Evolutionary conservation across 2,888 invertebrate species (phyloP).

Genomic region (Frankliniella intonsa): DNA sequence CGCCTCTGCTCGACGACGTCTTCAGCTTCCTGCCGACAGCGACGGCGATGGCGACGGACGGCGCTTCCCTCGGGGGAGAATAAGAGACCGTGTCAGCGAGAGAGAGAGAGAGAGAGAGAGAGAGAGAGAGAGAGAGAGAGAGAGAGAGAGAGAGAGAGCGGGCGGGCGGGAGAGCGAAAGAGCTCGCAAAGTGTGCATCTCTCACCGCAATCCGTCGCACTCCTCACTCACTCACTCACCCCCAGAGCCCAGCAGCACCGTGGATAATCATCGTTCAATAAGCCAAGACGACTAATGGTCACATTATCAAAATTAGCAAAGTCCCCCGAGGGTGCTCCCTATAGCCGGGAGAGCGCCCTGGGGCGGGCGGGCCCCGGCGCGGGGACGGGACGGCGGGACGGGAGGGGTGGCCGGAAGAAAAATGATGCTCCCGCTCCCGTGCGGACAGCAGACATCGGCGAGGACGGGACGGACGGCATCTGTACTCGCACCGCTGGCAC

Average conservation of each 20-base stretch:
- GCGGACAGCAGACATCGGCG: neutral
- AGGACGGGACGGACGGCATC: neutral
- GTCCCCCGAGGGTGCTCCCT: neutral
- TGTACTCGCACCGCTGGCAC: too few relatives aligned
- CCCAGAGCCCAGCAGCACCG: neutral
- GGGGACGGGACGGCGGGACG: neutral
- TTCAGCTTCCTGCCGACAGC: too few relatives aligned
- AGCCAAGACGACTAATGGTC: neutral
- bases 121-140: too few relatives aligned
- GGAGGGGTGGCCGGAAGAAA: slow-evolving; percentile 6
- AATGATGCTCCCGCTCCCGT: neutral
- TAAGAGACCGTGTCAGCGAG: too few relatives aligned
- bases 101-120: too few relatives aligned
- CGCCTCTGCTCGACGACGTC: too few relatives aligned
- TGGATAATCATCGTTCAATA: neutral
- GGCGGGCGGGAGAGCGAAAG: too few relatives aligned
- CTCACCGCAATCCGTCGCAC: neutral
- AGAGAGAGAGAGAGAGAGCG: too few relatives aligned
- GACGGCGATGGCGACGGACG: too few relatives aligned
- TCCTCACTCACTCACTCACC: neutral
- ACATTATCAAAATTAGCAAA: neutral
- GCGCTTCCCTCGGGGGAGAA: too few relatives aligned
- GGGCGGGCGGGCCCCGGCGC: neutral
- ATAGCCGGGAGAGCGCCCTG: neutral
- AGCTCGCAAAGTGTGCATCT: too few relatives aligned